These are phyloP conservation scores for Chroicocephalus ridibundus DNA, from an alignment of 2,113 vertebrate species.

Conservation along the genomic window DNA sequence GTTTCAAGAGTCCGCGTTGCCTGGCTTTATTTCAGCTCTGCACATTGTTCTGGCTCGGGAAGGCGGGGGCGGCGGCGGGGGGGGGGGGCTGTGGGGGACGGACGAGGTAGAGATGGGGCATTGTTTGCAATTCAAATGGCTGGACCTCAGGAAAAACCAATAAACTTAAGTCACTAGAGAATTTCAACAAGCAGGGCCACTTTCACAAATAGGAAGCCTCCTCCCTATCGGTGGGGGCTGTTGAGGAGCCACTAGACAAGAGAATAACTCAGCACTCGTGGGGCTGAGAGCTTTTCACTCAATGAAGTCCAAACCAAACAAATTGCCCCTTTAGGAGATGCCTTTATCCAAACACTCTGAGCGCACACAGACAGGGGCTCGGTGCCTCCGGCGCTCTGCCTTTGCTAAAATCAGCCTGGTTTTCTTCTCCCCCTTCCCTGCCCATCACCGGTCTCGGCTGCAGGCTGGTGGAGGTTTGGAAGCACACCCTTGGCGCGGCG, in stretches of 20 bases:
- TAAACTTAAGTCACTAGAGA: constrained; percentile 66
- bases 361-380: neutral
- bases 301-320: constrained; percentile 73
- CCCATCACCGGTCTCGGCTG: neutral
- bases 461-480: neutral
- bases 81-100: neutral
- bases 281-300: constrained; percentile 69
- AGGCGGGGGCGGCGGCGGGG: neutral
- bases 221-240: neutral
- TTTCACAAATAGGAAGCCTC: constrained; percentile 43
- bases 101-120: neutral
- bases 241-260: constrained; percentile 66
- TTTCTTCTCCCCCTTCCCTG: neutral
- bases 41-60: constrained; percentile 41
- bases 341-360: constrained; percentile 38
- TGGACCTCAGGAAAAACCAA: constrained; percentile 62
- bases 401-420: neutral
- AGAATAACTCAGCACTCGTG: constrained; percentile 57
- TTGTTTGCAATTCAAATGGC: constrained; percentile 73
- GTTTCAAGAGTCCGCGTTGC: neutral
- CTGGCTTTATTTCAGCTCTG: constrained; percentile 41
- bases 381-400: accelerated
- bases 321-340: constrained; percentile 8
- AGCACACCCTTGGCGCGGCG: accelerated
- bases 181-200: constrained; percentile 54